Percentiles rank a stretch among this genome's conserved stretches.
phyloP scores from a whole-genome alignment of 53 echinoderm and acorn worm species.

The Hippasteria phrygiana region DNA sequence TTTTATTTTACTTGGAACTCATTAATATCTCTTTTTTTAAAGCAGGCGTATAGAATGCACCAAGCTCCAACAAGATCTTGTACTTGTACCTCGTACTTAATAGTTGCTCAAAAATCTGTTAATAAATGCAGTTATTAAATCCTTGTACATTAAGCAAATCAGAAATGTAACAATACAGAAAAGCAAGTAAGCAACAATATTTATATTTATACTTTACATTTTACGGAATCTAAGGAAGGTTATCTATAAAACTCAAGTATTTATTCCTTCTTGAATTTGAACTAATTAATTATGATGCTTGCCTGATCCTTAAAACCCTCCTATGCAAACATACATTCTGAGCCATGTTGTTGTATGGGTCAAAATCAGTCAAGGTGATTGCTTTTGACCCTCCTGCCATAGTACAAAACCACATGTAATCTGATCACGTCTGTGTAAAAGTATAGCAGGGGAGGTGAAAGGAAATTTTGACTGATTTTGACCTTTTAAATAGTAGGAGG shows the following conservation, averaged over 20 bases:
- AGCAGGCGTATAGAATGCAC: neutral
- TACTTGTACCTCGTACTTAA: neutral
- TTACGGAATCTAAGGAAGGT: neutral
- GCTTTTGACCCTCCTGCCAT: too few relatives aligned
- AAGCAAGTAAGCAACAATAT: neutral
- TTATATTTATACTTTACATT: constrained; percentile 23
- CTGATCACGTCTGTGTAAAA: too few relatives aligned
- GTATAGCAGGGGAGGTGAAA: too few relatives aligned
- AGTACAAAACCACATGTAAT: too few relatives aligned
- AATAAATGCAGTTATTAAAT: neutral
- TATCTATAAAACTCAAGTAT: neutral
- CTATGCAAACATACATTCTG: neutral
- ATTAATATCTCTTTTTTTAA: too few relatives aligned
- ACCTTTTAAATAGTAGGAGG: too few relatives aligned
- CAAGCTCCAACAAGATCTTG: neutral
- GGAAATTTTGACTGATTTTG: too few relatives aligned
- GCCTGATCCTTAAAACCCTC: neutral
- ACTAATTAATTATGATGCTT: neutral
- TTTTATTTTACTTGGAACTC: too few relatives aligned
- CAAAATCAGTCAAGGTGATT: too few relatives aligned
- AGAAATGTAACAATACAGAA: neutral
- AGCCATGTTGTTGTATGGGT: too few relatives aligned
- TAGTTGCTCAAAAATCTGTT: neutral
- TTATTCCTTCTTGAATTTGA: constrained; percentile 7
- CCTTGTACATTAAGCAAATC: constrained; percentile 6